Percentiles rank a stretch among this genome's conserved stretches.
phyloP scores from a whole-genome alignment of 2,888 invertebrate genomes.

The Drosophila merina region DNA sequence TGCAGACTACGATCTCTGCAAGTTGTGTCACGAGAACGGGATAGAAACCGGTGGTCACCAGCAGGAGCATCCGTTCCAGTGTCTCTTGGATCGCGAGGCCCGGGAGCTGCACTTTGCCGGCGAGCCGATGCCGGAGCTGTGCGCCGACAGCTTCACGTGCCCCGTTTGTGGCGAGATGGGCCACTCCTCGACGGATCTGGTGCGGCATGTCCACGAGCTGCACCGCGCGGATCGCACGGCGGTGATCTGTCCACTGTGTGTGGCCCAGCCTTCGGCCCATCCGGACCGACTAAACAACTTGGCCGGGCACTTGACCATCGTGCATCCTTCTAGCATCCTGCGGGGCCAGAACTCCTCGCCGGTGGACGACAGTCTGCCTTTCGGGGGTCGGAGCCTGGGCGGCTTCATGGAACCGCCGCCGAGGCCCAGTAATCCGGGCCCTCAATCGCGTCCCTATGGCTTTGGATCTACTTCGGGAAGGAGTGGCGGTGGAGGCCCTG shows the following conservation, averaged over 20 bases:
- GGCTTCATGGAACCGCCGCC: no score
- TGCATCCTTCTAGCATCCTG: constrained; percentile 29
- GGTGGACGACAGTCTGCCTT: background rate
- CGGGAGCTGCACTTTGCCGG: constrained; percentile 51
- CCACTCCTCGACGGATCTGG: constrained; percentile 14
- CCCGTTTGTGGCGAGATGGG: constrained; percentile 53
- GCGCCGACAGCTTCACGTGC: constrained; percentile 63
- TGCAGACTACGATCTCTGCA: constrained; percentile 53
- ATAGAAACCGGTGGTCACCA: constrained; percentile 30
- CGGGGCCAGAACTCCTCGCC: constrained; percentile 2
- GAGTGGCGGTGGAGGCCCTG: no score
- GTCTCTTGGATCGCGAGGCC: constrained; percentile 47
- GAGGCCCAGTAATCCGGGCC: no score
- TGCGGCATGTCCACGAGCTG: constrained; percentile 18
- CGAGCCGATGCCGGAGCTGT: constrained; percentile 39
- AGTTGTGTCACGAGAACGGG: constrained; percentile 39
- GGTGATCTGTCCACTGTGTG: constrained; percentile 60
- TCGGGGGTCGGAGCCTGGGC: no score
- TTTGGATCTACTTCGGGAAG: no score
- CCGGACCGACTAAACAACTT: constrained; percentile 18
- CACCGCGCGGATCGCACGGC: constrained; percentile 29
- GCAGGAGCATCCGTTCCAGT: constrained; percentile 54
- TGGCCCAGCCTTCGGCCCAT: constrained; percentile 33
- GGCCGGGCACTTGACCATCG: constrained; percentile 27
- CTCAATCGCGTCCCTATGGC: no score